A percentile compares a stretch with the other conserved stretches of the same genome.
phyloP scores from a whole-genome alignment of 30 jellyfish, hydroid and myxozoan genomes.

The Turritopsis rubra region DNA sequence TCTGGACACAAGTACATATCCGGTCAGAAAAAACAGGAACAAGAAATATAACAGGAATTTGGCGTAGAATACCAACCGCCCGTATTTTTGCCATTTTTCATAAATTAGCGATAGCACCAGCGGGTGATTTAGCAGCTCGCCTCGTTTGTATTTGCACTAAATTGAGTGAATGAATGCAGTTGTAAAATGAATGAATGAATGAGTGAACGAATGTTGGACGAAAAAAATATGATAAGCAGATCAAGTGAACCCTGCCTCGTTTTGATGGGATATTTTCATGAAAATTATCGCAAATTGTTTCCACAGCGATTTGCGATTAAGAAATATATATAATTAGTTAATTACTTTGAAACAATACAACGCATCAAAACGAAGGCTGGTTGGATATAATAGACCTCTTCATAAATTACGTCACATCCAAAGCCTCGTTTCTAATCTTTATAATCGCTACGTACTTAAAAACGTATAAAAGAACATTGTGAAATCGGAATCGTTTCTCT shows the following conservation, averaged over 20 bases:
- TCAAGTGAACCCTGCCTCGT: background rate
- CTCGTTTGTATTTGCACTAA: constrained; percentile 44
- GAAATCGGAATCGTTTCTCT: too few species aligned
- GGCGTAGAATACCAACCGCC: constrained; percentile 58
- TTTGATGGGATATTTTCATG: too few species aligned
- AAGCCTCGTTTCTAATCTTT: too few species aligned
- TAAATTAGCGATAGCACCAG: constrained; percentile 41
- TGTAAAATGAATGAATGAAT: background rate
- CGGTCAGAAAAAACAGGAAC: constrained; percentile 40
- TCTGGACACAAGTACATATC: constrained; percentile 45
- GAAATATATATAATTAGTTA: too few species aligned
- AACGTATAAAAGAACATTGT: too few species aligned
- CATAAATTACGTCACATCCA: too few species aligned
- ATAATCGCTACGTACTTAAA: too few species aligned
- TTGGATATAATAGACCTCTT: too few species aligned
- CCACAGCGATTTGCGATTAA: too few species aligned
- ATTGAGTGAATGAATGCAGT: background rate
- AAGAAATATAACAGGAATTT: constrained; percentile 29
- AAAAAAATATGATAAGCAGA: background rate
- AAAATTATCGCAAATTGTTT: too few species aligned
- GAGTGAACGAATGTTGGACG: background rate
- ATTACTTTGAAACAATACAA: too few species aligned
- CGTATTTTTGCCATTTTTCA: constrained; percentile 56
- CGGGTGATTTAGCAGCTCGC: constrained; percentile 48
- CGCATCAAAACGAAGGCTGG: too few species aligned